phyloP scores from a whole-genome alignment of 1,140 invertebrate species.

The Cardiocondyla obscurior region DNA sequence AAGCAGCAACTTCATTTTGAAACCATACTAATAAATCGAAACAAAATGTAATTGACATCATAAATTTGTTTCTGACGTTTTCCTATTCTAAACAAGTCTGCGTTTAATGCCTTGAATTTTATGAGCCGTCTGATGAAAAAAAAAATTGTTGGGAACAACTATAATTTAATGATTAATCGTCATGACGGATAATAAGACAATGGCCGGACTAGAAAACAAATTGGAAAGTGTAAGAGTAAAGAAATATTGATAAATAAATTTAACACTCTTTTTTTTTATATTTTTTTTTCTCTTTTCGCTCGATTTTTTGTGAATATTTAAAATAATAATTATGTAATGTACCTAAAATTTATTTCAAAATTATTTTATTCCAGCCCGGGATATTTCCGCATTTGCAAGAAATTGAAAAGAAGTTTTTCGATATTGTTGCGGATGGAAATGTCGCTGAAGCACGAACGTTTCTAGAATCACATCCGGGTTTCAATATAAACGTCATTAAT shows the following conservation, averaged over 20 bases:
- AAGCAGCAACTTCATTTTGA: constrained; percentile 30
- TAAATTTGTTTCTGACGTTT: constrained; percentile 18
- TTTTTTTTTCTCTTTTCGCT: not conserved
- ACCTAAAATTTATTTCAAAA: not conserved
- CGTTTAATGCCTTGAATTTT: constrained; percentile 1
- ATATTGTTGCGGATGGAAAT: constrained; percentile 78
- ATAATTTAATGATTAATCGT: not conserved
- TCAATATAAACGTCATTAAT: constrained; percentile 84
- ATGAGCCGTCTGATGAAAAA: not conserved
- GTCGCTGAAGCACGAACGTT: constrained; percentile 79
- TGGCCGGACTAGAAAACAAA: not conserved
- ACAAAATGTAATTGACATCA: constrained; percentile 22
- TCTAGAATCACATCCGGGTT: constrained; percentile 75
- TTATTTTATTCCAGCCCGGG: constrained; percentile 59
- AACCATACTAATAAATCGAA: not conserved
- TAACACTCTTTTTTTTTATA: not conserved
- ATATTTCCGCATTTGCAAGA: constrained; percentile 81
- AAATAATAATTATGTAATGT: not conserved
- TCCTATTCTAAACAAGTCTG: not conserved
- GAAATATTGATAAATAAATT: not conserved
- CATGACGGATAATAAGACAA: constrained; percentile 30
- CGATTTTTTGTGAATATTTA: not conserved
- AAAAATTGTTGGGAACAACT: not conserved
- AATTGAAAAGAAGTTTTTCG: constrained; percentile 83
- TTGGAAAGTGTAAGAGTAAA: constrained; percentile 40